Conservation (phyloP, 1,140 invertebrate species). For the Rhagoletis pomonella region DNA sequence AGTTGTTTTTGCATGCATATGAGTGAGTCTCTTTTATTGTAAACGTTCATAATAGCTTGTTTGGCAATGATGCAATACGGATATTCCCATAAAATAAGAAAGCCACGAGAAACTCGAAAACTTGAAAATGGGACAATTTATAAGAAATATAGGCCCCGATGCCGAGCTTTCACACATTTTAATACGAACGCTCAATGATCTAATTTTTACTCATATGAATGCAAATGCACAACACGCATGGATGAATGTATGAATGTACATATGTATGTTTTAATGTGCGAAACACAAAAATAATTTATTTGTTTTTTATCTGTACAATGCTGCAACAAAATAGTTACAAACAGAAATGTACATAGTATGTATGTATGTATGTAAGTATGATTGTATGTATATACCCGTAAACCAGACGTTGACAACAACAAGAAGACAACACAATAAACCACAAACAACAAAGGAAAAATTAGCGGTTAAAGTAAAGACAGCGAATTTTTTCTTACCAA, state of each 20-base stretch:
- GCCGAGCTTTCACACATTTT: too few relatives aligned
- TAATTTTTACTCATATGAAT: too few relatives aligned
- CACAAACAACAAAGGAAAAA: slow-evolving; percentile 48
- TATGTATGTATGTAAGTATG: too few relatives aligned
- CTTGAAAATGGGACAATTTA: too few relatives aligned
- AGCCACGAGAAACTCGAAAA: too few relatives aligned
- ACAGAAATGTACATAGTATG: background rate
- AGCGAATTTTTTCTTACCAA: slow-evolving; percentile 66
- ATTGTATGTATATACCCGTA: background rate
- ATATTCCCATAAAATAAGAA: too few relatives aligned
- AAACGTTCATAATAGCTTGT: too few relatives aligned
- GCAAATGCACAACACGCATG: background rate
- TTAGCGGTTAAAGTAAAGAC: slow-evolving; percentile 10
- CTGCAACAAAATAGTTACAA: background rate
- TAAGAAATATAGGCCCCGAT: too few relatives aligned
- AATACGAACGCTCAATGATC: too few relatives aligned
- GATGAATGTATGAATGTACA: background rate
- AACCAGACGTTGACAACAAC: slow-evolving; percentile 13
- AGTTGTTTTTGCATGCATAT: background rate
- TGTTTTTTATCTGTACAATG: background rate
- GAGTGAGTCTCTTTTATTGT: background rate
- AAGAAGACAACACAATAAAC: slow-evolving; percentile 50
- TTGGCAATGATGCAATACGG: too few relatives aligned
- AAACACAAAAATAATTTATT: background rate
- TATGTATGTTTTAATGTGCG: background rate